Base-by-base conservation (phyloP, 2,888 invertebrate species). In the Drosophila demipolita region DNA sequence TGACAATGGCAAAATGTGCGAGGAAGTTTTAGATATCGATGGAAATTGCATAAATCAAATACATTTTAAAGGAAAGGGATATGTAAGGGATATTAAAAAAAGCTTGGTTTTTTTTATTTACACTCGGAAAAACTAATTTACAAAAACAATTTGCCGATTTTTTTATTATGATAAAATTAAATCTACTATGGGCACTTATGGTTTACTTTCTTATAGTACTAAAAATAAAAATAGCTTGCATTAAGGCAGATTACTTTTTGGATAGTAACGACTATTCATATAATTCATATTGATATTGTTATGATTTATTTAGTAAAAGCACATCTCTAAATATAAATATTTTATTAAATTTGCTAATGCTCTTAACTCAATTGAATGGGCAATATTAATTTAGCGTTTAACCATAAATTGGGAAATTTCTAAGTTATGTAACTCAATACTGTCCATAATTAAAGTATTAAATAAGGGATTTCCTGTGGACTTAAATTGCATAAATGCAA, bases 21-120 rank as follows among this genome's bases (percentile, higher is more conserved):
- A 12, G n/a, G 23, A 54, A 54, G 61, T 32, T 54, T 9, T 32
- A 26, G 8, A 40, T 55, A 42, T 65, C 42, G n/a, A 49, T 42
- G 45, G 23, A 57, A 60, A 61, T 52, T n/a, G 53, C 63, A 48
- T 40, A 45, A 50, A 52, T 58, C 17, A 59, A 36, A 17, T 17
- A 49, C 49, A 64, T 59, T 50, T 20, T 26, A 5, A 26, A 20
- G 6, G 12, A 42, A 8, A 36, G 52, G 48, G 26, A 6, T 3
- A 48, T 36, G 1, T 7, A 36, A 36, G 11, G 12, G n/a, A 8
- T 54, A 11, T 26, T 4, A 23, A 55, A 32, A 12, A n/a, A 52
- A 29, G n/a, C 12, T 15, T 20, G 0, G 0, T 38, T n/a, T 54
- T 26, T 26, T 55, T 15, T 17, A 23, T 54, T 5, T 36, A 23